Base-by-base conservation (phyloP, 2,888 invertebrate species). In the Parthenolecanium corni region DNA sequence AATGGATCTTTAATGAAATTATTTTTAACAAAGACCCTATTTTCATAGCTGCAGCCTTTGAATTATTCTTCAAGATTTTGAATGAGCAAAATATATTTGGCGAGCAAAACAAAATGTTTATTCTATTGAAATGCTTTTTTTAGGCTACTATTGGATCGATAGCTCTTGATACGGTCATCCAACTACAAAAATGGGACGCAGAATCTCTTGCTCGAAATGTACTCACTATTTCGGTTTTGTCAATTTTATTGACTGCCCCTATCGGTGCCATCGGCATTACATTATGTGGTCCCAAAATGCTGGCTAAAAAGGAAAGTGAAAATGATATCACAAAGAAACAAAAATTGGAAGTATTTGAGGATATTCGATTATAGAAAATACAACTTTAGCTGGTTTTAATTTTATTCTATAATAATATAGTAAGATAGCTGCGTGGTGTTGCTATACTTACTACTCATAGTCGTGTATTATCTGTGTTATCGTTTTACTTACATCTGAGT, bases 61-160 rank as follows among this genome's bases (percentile, higher is more conserved):
- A 38, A 38, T 38, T 38, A 38, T 12, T 38, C 38, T 38, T 38
- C 38, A 11, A 11, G 38, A 9, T 12, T n/a, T n/a, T n/a, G n/a
- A n/a, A n/a, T n/a, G n/a, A n/a, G n/a, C n/a, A n/a, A n/a, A n/a
- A n/a, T n/a, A n/a, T n/a, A n/a, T n/a, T n/a, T n/a, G n/a, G n/a
- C n/a, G n/a, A n/a, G n/a, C n/a, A n/a, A n/a, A n/a, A n/a, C n/a
- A n/a, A n/a, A n/a, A n/a, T n/a, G n/a, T n/a, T n/a, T n/a, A n/a
- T n/a, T n/a, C n/a, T n/a, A n/a, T n/a, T n/a, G n/a, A n/a, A n/a
- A n/a, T n/a, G n/a, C n/a, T 12, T 46, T 53, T 71, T 74, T 24
- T 72, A 87, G 80, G 90, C 90, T 24, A 89, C 89, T 0, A 74
- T 90, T 44, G 89, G 85, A 0, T 87, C 90, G 0, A 84, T 86